A percentile compares a stretch with the other conserved stretches of the same genome.
phyloP scores from a whole-genome alignment of 30 jellyfish, hydroid and myxozoan species.

The Turritopsis dohrnii region DNA sequence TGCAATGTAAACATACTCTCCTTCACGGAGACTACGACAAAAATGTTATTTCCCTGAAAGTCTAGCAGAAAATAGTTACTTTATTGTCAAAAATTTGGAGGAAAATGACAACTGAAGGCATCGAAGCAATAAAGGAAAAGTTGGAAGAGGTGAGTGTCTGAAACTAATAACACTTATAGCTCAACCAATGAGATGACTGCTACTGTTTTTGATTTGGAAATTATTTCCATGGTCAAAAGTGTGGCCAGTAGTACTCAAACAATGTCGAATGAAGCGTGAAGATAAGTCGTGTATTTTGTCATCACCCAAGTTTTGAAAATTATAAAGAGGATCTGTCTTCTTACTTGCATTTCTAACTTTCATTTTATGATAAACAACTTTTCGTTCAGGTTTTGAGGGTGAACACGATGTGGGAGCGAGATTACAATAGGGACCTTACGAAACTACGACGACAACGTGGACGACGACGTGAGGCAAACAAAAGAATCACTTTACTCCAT shows the following conservation, averaged over 20 bases:
- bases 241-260: too few relatives aligned
- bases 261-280: neutral
- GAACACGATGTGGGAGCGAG: neutral
- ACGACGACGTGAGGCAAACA: too few relatives aligned
- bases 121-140: neutral
- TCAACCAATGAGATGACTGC: neutral
- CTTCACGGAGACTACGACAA: too few relatives aligned
- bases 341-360: neutral
- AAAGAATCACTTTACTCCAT: too few relatives aligned
- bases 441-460: too few relatives aligned
- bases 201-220: neutral
- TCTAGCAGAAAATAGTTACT: neutral
- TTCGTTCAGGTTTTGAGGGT: neutral
- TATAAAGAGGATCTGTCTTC: neutral
- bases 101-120: neutral
- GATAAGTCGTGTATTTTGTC: too few relatives aligned
- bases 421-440: too few relatives aligned
- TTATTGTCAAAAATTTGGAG: neutral
- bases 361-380: neutral
- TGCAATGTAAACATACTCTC: too few relatives aligned
- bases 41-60: too few relatives aligned
- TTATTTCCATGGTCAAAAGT: neutral
- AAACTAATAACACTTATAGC: too few relatives aligned
- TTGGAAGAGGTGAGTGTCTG: neutral
- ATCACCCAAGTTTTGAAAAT: neutral